Conservation (phyloP, 2,888 invertebrate species). For the Mayetiola destructor region DNA sequence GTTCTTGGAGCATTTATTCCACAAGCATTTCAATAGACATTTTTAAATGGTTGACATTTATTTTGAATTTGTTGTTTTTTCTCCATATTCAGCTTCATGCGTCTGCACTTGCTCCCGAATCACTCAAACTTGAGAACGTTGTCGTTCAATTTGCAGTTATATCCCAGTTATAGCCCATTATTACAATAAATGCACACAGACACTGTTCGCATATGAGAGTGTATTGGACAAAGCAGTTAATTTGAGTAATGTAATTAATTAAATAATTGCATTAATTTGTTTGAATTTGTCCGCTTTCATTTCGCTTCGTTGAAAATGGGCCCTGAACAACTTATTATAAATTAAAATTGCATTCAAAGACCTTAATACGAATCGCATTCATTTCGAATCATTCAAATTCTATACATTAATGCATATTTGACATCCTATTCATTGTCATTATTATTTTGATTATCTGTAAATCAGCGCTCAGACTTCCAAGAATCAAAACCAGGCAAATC, state of each 20-base stretch:
- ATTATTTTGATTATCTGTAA: too few relatives aligned
- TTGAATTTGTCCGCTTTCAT: slow-evolving; percentile 8
- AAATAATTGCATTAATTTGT: slow-evolving; percentile 12
- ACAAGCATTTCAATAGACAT: slow-evolving; percentile 7
- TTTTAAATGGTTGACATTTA: slow-evolving; percentile 12
- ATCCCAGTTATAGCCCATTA: neutral
- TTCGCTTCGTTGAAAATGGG: too few relatives aligned
- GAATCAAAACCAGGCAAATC: too few relatives aligned
- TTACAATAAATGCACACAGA: neutral
- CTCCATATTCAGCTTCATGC: neutral
- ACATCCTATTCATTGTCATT: too few relatives aligned
- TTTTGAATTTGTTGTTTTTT: neutral
- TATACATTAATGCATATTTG: too few relatives aligned
- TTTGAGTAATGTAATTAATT: slow-evolving; percentile 12
- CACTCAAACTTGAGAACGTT: too few relatives aligned
- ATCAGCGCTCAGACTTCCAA: too few relatives aligned
- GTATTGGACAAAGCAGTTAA: slow-evolving; percentile 9
- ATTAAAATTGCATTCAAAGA: too few relatives aligned
- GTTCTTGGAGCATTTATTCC: slow-evolving; percentile 5
- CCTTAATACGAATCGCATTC: too few relatives aligned
- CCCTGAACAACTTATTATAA: too few relatives aligned
- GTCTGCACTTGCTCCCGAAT: neutral
- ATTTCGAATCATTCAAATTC: too few relatives aligned
- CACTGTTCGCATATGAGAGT: neutral
- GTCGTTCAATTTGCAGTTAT: slow-evolving; percentile 9